These are phyloP conservation scores for Zosterops hypoxanthus DNA, from an alignment of 2,113 vertebrate species.

Conservation along the genomic window DNA sequence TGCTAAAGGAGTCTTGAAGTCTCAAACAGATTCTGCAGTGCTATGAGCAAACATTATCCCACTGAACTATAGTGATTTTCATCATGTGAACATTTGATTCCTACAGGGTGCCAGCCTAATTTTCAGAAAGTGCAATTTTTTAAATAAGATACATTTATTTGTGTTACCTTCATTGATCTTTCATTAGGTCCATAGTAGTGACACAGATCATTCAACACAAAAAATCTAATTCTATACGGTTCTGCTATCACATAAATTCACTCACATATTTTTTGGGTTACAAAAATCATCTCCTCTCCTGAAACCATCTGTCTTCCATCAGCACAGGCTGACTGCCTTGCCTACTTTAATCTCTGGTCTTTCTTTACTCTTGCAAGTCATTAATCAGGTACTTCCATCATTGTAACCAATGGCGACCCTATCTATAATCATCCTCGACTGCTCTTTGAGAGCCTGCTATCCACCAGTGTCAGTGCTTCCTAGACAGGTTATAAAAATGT, in stretches of 20 bases:
- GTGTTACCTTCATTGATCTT: neutral
- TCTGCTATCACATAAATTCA: neutral
- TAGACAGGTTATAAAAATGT: conserved; percentile 44
- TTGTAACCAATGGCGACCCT: conserved; percentile 4
- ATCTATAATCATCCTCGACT: conserved; percentile 41
- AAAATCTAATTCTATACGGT: neutral
- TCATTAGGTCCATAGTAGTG: neutral
- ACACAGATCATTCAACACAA: neutral
- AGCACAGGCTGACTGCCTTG: neutral
- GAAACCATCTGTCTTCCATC: conserved; percentile 32
- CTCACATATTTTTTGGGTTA: neutral
- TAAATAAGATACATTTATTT: conserved; percentile 13
- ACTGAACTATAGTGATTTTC: neutral
- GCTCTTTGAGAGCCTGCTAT: conserved; percentile 24
- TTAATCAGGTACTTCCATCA: conserved; percentile 56
- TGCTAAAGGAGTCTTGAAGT: neutral
- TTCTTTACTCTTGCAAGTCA: conserved; percentile 10
- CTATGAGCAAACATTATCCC: neutral
- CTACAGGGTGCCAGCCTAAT: neutral
- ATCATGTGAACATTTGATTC: neutral
- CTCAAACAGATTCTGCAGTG: neutral
- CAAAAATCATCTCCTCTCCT: neutral
- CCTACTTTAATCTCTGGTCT: conserved; percentile 8
- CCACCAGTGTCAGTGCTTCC: neutral
- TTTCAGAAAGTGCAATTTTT: neutral